Conservation (phyloP, 53 echinoderm and acorn worm species). For the Actinopyga echinites region DNA sequence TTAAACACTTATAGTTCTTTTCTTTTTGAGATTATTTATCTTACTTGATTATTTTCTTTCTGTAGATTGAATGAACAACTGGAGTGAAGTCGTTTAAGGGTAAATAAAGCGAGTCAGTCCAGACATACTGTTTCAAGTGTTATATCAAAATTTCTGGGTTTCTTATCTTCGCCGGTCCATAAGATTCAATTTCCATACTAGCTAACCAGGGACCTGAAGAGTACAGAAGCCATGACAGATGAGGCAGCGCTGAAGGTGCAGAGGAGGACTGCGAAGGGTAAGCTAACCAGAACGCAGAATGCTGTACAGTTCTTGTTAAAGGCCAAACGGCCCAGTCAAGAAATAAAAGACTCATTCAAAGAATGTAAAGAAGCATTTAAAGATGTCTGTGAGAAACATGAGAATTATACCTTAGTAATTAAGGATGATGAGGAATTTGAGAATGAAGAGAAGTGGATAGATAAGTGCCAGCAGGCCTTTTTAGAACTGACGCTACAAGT, state of each 20-base stretch:
- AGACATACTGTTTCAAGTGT: too few relatives aligned
- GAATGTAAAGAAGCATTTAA: constrained; percentile 3
- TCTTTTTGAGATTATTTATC: too few relatives aligned
- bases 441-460: constrained; percentile 5
- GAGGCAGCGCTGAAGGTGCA: constrained; percentile 3
- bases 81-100: too few relatives aligned
- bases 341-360: neutral
- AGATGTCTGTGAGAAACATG: constrained; percentile 7
- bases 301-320: neutral
- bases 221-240: neutral
- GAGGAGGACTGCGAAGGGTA: constrained; percentile 17
- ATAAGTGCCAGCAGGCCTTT: constrained; percentile 14
- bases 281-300: constrained; percentile 14
- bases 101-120: too few relatives aligned
- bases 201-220: neutral
- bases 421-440: neutral
- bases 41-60: too few relatives aligned
- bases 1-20: too few relatives aligned
- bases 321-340: neutral
- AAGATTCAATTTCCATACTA: too few relatives aligned
- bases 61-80: too few relatives aligned
- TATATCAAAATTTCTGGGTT: too few relatives aligned
- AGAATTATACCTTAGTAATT: neutral
- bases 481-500: neutral
- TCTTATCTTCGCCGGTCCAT: too few relatives aligned